Evolutionary conservation across 2,888 invertebrate genomes (phyloP).

Genomic region (Drosophila demipolita): DNA sequence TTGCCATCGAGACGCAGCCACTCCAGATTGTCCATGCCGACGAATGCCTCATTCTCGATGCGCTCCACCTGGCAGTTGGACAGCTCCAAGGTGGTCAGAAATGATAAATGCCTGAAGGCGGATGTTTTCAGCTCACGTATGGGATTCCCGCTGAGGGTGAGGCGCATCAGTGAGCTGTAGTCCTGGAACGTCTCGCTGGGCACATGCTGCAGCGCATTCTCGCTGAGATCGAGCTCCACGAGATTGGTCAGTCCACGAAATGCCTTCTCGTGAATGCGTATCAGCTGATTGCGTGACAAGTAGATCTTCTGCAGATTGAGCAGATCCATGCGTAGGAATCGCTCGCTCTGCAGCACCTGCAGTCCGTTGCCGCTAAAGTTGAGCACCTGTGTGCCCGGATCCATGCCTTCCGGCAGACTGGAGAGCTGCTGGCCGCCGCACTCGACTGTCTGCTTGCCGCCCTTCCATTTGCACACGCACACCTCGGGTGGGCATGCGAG

Average conservation of each 20-base stretch:
- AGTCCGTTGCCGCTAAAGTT: slow-evolving; percentile 94
- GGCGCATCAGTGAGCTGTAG: slow-evolving; percentile 92
- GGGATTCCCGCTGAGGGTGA: slow-evolving; percentile 93
- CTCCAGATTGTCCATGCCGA: slow-evolving; percentile 92
- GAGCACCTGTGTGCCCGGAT: slow-evolving; percentile 94
- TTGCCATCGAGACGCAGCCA: slow-evolving; percentile 94
- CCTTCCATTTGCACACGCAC: slow-evolving; percentile 96
- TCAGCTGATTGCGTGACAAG: slow-evolving; percentile 91
- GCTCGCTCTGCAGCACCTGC: slow-evolving; percentile 91
- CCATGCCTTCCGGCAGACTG: slow-evolving; percentile 91
- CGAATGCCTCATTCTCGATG: slow-evolving; percentile 92
- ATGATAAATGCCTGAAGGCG: slow-evolving; percentile 90
- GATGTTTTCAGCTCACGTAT: slow-evolving; percentile 90
- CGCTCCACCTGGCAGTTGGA: slow-evolving; percentile 92
- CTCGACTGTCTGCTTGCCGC: slow-evolving; percentile 95
- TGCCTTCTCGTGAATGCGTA: slow-evolving; percentile 91
- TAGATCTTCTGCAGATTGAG: slow-evolving; percentile 95
- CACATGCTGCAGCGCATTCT: slow-evolving; percentile 91
- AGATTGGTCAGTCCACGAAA: slow-evolving; percentile 94
- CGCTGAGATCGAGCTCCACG: slow-evolving; percentile 94
- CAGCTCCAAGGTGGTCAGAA: slow-evolving; percentile 92
- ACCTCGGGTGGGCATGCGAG: slow-evolving; percentile 89
- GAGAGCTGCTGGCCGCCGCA: slow-evolving; percentile 92
- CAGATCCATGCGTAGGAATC: slow-evolving; percentile 91
- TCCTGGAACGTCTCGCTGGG: slow-evolving; percentile 92